Base-by-base conservation (phyloP, 2,888 invertebrate species). In the Agrilus cyanescens region DNA sequence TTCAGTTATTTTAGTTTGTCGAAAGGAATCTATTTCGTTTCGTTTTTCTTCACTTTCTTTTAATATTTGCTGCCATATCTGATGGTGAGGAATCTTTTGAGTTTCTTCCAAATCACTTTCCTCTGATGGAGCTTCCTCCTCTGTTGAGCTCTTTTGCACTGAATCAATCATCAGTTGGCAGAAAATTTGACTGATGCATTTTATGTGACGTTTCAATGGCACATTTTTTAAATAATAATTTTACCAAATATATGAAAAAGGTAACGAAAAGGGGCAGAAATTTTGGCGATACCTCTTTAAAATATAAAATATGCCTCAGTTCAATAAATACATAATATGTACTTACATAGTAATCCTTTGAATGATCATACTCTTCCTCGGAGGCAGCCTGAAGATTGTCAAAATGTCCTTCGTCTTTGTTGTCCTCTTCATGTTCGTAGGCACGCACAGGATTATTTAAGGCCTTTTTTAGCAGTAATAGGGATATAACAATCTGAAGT, bases 331-430 rank as follows among this genome's bases (percentile, higher is more conserved):
- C 1, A 15, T 20, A 37, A 43, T 25, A 18, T 2, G 18, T 20
- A 51, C 55, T 53, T 50, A 55, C 55, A 49, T 55, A 53, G 43
- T 53, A 55, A 43, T 55, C 55, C 12, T 52, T 37, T 38, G 48
- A 32, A 37, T 53, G 51, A 16, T 50, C 51, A 18, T 51, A 43
- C 35, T 50, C 48, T 14, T 46, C 32, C 13, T 37, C 46, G 4
- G 32, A 37, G 12, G 32, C 46, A 6, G 39, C 34, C 12, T 43
- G 42, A 38, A 40, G 32, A 35, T 37, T 25, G 38, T 31, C 47
- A 12, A 42, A 43, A 35, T 43, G 47, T 30, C 45, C 47, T 40
- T 51, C 48, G 12, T 49, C 46, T 31, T 51, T 47, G 32, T 51
- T 41, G 16, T 40, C 38, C 32, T 44, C 36, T 10, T 31, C 43